Percentiles rank a stretch among this genome's conserved stretches.
These are phyloP conservation scores for Caenorhabditis latens DNA, from an alignment of 1,140 invertebrate genomes.

Conservation along the genomic window DNA sequence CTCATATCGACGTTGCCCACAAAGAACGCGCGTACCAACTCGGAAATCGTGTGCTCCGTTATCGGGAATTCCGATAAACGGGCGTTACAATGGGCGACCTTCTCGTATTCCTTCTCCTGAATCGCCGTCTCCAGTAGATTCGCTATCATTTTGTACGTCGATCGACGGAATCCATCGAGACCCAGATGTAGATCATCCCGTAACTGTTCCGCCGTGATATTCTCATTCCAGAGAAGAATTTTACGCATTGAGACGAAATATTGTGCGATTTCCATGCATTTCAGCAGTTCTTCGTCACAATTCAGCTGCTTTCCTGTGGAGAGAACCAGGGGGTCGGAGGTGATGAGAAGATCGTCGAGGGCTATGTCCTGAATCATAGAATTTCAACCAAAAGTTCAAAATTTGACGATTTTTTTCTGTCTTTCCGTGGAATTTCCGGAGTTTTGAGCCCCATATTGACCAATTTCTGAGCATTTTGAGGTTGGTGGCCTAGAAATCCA, in stretches of 20 bases:
- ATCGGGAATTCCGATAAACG: conserved; percentile 29
- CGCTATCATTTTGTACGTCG: conserved; percentile 34
- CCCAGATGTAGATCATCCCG: not conserved
- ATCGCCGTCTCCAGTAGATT: conserved; percentile 24
- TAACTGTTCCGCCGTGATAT: not conserved
- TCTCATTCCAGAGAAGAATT: conserved; percentile 28
- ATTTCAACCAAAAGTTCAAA: not conserved
- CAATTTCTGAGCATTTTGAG: too few relatives aligned
- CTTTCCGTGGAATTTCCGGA: not conserved
- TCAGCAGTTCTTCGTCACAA: conserved; percentile 31
- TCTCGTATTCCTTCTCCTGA: conserved; percentile 39
- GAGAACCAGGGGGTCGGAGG: not conserved
- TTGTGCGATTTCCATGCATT: conserved; percentile 19
- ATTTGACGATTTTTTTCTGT: too few relatives aligned
- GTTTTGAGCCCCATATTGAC: not conserved
- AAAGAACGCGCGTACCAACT: not conserved
- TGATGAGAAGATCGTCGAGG: conserved; percentile 3
- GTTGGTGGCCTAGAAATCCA: too few relatives aligned
- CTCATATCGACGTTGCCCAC: not conserved
- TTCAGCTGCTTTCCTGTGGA: not conserved
- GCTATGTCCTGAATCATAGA: conserved; percentile 4
- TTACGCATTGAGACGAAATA: conserved; percentile 38
- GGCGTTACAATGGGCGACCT: conserved; percentile 33
- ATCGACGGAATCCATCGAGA: not conserved
- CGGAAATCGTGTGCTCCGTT: conserved; percentile 9